A percentile compares a stretch with the other conserved stretches of the same genome.
Evolutionary conservation across 2,888 invertebrate genomes (phyloP).

Genomic region (Alviniconcha strummeri): DNA sequence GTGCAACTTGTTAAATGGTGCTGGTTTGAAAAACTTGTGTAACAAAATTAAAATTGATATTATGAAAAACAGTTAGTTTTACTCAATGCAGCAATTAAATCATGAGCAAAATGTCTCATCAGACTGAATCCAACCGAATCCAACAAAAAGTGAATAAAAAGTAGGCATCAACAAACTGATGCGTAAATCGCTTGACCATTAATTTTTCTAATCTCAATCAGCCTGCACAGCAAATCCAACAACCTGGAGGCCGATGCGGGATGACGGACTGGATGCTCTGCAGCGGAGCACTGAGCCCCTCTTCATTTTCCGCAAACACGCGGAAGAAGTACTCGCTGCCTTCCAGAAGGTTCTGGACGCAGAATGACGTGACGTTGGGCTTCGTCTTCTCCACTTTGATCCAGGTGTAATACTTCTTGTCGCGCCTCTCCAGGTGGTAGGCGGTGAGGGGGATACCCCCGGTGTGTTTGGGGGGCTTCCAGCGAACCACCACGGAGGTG

Average conservation of each 20-base stretch:
- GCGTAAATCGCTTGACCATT: no score
- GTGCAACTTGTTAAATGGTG: no score
- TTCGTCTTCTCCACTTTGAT: conserved; percentile 51
- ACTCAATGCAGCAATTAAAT: no score
- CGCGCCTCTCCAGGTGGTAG: conserved; percentile 87
- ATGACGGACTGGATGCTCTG: conserved; percentile 68
- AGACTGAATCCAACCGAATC: no score
- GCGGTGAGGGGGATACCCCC: conserved; percentile 87
- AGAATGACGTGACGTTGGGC: conserved; percentile 47
- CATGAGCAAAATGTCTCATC: no score
- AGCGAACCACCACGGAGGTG: conserved; percentile 83
- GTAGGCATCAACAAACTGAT: no score
- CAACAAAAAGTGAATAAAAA: no score
- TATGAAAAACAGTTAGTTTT: no score
- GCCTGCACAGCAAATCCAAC: not conserved
- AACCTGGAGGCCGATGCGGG: conserved; percentile 62
- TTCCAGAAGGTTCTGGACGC: conserved; percentile 65
- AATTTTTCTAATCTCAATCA: no score
- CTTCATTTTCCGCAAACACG: conserved; percentile 65
- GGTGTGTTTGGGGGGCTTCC: conserved; percentile 84
- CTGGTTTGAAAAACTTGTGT: no score
- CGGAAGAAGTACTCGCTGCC: conserved; percentile 68
- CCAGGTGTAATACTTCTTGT: conserved; percentile 71
- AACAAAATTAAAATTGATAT: no score
- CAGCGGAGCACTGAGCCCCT: conserved; percentile 70